Evolutionary conservation across 2,888 invertebrate genomes (phyloP), one percentile per base, ranked within the genome.

Genomic region (Agrilus cyanescens): DNA sequence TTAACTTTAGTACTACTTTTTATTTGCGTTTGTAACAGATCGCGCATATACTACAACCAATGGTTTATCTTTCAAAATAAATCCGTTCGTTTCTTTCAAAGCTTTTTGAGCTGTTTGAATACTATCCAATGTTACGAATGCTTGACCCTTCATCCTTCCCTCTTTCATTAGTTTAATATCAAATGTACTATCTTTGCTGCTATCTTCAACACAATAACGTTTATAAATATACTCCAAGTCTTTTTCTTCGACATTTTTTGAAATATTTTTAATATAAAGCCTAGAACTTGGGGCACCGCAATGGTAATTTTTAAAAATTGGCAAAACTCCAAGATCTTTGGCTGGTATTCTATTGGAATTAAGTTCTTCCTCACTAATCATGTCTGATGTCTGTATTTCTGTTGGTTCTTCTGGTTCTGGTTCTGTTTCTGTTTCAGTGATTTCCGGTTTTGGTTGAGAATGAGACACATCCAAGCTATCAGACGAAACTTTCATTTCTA

Each of bases 91-190:
- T 64, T 88, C 85, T 54, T 75, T 70, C 1, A 93, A 62, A 8
- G 94, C 94, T 49, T 71, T 69, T 57, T 82, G 76, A 0, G 89
- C 87, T 55, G 75, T 67, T 37, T 71, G 69, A 12, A 79, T 71
- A 55, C 73, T 77, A 40, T 87, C 85, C 41, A 91, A 72, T 1
- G 88, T 88, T 0, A 95, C 75, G 72, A 95, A 95, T 1, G 90
- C 93, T 67, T 95, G 95, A 0, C 94, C 94, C 66, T 93, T 95
- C 94, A 95, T 94, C 57, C 90, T 75, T 1, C 95, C 95, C 64
- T 90, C 88, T 59, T 88, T 86, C 91, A 95, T 89, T 12, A 93
- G 73, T 53, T 85, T 74, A 4, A 94, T 78, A 62, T 77, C 75
- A 64, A 79, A 75, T 35, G 70, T 69, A 46, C 68, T 68, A 38